These are phyloP conservation scores for Erythrolamprus reginae DNA, from an alignment of 2,113 vertebrate genomes.

Conservation along the genomic window DNA sequence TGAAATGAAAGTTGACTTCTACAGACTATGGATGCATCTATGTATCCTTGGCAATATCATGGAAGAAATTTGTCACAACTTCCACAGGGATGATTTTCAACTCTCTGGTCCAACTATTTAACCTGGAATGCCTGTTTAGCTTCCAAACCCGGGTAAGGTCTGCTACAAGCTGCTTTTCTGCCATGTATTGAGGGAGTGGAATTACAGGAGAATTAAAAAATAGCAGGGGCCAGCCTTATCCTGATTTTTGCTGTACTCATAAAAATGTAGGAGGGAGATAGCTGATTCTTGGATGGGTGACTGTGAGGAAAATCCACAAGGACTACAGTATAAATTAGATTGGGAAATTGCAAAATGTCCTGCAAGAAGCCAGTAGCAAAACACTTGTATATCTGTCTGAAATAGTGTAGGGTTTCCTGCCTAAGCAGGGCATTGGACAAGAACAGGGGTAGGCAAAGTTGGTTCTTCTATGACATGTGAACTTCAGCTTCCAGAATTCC, in stretches of 20 bases:
- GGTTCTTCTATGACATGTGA: no score
- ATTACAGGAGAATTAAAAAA: not conserved
- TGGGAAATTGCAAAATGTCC: not conserved
- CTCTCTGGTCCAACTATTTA: not conserved
- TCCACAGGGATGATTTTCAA: not conserved
- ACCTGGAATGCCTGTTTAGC: not conserved
- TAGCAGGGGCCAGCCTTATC: not conserved
- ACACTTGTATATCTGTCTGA: no score
- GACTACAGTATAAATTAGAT: not conserved
- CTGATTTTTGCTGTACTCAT: not conserved
- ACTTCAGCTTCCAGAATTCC: no score
- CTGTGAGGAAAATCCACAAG: not conserved
- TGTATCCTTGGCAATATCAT: not conserved
- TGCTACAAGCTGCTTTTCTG: not conserved
- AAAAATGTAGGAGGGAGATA: not conserved
- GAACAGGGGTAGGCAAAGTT: no score
- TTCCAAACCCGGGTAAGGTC: not conserved
- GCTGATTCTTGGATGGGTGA: not conserved
- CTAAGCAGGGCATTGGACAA: no score
- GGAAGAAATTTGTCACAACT: not conserved
- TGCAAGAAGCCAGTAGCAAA: not conserved
- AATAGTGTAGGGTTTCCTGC: no score
- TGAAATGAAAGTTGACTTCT: not conserved
- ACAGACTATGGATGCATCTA: not conserved
- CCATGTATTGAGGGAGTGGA: not conserved